Percentiles rank a stretch among this genome's conserved stretches.
Evolutionary conservation across 2,888 invertebrate species (phyloP).

Genomic region (Acrocera orbiculus): DNA sequence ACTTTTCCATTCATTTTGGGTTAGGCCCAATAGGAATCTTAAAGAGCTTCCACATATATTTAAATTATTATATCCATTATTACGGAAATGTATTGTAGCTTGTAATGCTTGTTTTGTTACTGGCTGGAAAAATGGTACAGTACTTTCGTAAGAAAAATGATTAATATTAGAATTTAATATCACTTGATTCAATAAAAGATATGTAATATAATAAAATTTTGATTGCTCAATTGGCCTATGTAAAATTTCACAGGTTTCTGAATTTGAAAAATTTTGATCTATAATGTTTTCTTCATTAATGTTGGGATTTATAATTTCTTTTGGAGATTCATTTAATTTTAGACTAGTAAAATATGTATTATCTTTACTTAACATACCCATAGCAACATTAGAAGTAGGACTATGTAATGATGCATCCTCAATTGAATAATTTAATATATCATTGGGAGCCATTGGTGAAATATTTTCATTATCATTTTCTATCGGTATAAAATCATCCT

Average conservation of each 20-base stretch:
- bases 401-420: too few species aligned
- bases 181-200: conserved; percentile 1
- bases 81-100: conserved; percentile 2
- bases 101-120: neutral
- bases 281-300: too few species aligned
- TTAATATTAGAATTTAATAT: neutral
- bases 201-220: conserved; percentile 1
- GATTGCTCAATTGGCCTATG: too few species aligned
- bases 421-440: too few species aligned
- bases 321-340: neutral
- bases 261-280: too few species aligned
- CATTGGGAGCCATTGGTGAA: too few species aligned
- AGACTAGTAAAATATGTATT: neutral
- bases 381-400: neutral
- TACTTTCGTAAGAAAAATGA: neutral
- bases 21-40: conserved; percentile 2
- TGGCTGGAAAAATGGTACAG: neutral
- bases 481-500: too few species aligned
- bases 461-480: too few species aligned
- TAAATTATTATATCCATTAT: neutral
- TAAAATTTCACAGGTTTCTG: too few species aligned
- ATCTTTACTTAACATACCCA: neutral
- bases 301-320: too few species aligned
- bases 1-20: conserved; percentile 4
- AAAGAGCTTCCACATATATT: conserved; percentile 1